Conservation (phyloP, 1,140 invertebrate genomes). For the Cyclargus thomasi region DNA sequence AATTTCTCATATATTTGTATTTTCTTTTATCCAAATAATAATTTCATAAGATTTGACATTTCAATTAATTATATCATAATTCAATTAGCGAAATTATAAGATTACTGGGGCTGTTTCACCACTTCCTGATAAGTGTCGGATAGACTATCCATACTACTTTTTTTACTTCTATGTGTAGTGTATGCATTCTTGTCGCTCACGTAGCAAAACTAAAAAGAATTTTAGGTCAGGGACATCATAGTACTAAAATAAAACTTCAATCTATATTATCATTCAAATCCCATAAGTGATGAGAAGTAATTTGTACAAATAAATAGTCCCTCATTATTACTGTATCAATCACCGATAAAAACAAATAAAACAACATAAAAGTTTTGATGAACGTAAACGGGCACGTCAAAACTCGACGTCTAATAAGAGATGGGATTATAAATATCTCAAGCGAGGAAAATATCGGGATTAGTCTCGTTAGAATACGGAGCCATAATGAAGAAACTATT, state of each 20-base stretch:
- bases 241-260: not conserved
- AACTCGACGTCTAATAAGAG: not conserved
- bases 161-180: too few relatives aligned
- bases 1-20: too few relatives aligned
- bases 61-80: too few relatives aligned
- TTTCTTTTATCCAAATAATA: too few relatives aligned
- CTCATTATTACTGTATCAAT: not conserved
- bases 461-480: conserved; percentile 11
- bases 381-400: not conserved
- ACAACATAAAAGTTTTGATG: not conserved
- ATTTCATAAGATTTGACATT: too few relatives aligned
- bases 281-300: not conserved
- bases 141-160: too few relatives aligned
- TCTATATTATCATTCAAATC: not conserved
- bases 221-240: not conserved
- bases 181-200: too few relatives aligned
- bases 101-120: too few relatives aligned
- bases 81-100: too few relatives aligned
- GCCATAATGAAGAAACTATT: conserved; percentile 14
- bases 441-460: not conserved
- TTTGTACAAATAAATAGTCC: not conserved
- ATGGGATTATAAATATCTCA: not conserved
- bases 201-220: not conserved
- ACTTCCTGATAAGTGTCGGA: too few relatives aligned
- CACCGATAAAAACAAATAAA: not conserved